phyloP scores from a whole-genome alignment of 2,797 vertebrate species.

The Cetoscarus ocellatus region DNA sequence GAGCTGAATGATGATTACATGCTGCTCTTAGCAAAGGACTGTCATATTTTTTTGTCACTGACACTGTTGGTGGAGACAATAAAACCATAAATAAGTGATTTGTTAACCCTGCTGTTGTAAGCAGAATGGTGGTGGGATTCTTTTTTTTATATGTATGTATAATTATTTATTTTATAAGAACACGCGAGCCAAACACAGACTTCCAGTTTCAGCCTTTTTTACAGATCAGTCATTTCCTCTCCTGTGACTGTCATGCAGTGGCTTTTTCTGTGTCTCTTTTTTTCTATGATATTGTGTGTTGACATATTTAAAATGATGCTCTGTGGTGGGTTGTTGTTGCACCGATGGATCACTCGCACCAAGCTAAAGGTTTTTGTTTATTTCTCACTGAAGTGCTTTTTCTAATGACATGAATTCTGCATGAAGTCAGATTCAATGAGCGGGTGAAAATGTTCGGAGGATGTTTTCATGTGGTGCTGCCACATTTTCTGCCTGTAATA shows the following conservation, averaged over 20 bases:
- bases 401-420: constrained; percentile 25
- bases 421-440: constrained; percentile 52
- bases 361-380: constrained; percentile 38
- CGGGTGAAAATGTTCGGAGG: constrained; percentile 11
- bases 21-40: constrained; percentile 41
- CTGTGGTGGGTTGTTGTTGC: constrained; percentile 63
- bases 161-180: constrained; percentile 74
- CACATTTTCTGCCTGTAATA: background rate
- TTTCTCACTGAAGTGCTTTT: constrained; percentile 48
- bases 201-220: constrained; percentile 33
- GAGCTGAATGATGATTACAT: constrained; percentile 30
- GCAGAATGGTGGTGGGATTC: constrained; percentile 77
- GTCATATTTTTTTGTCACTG: constrained; percentile 34
- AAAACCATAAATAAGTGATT: constrained; percentile 33
- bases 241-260: background rate
- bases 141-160: constrained; percentile 39
- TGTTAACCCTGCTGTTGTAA: constrained; percentile 83
- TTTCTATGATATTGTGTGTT: constrained; percentile 24
- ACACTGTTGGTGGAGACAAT: constrained; percentile 55
- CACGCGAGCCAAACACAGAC: constrained; percentile 37
- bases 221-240: constrained; percentile 7
- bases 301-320: constrained; percentile 41
- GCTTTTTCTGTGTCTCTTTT: constrained; percentile 8
- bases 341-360: constrained; percentile 22
- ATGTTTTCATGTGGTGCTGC: constrained; percentile 19